Evolutionary conservation across 2,888 invertebrate genomes (phyloP).

Genomic region (Andricus curvator): DNA sequence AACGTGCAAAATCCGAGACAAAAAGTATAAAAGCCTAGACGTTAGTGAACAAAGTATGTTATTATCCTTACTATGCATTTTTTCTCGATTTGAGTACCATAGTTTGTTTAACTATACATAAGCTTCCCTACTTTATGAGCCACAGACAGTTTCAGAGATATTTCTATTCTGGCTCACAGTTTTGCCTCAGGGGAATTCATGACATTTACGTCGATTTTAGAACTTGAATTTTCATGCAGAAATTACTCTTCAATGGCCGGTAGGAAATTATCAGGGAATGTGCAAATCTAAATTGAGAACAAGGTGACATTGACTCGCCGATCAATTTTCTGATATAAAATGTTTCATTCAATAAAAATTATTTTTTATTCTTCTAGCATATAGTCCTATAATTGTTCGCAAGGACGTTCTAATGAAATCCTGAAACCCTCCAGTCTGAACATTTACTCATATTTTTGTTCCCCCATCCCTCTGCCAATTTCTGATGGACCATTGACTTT

Average conservation of each 20-base stretch:
- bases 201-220: not conserved
- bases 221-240: not conserved
- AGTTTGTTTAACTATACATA: not conserved
- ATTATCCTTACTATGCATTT: conserved; percentile 2
- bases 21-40: not conserved
- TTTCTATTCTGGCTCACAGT: not conserved
- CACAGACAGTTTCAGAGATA: not conserved
- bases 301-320: too few relatives aligned
- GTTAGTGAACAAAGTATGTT: conserved; percentile 2
- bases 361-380: too few relatives aligned
- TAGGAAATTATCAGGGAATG: not conserved
- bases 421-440: too few relatives aligned
- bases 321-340: too few relatives aligned
- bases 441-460: too few relatives aligned
- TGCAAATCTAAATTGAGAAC: not conserved
- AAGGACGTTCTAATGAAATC: too few relatives aligned
- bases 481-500: too few relatives aligned
- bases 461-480: too few relatives aligned
- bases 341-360: too few relatives aligned
- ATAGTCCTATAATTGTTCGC: too few relatives aligned
- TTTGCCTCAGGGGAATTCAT: not conserved
- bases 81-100: not conserved
- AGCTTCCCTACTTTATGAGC: not conserved
- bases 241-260: not conserved
- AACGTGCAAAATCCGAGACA: conserved; percentile 16